A percentile compares a stretch with the other conserved stretches of the same genome.
Conservation (phyloP, 2,888 invertebrate species). For the Hedya salicella region DNA sequence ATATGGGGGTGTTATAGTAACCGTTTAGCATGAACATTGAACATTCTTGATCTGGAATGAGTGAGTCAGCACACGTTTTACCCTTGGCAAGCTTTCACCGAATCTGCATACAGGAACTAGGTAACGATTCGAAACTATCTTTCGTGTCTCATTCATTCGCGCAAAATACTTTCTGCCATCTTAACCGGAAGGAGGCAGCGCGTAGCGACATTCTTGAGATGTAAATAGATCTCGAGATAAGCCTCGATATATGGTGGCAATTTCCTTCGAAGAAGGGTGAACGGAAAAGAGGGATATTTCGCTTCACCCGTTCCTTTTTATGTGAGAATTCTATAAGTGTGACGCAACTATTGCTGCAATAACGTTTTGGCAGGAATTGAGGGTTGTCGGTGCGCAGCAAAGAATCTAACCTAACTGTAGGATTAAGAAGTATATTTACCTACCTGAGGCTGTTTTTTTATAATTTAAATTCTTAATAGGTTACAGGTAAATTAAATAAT, state of each 20-base stretch:
- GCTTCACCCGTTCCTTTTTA: slow-evolving; percentile 66
- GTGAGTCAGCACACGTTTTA: slow-evolving; percentile 20
- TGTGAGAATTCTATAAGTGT: slow-evolving; percentile 49
- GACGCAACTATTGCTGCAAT: slow-evolving; percentile 40
- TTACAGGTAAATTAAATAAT: no score
- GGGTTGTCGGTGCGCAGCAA: neutral
- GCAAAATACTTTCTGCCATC: slow-evolving; percentile 49
- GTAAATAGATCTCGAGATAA: slow-evolving; percentile 79
- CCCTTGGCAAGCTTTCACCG: slow-evolving; percentile 19
- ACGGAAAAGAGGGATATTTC: slow-evolving; percentile 67
- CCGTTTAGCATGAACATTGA: neutral
- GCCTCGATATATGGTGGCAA: slow-evolving; percentile 77
- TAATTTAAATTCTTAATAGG: no score
- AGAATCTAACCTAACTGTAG: neutral
- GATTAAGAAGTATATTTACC: neutral
- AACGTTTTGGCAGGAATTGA: slow-evolving; percentile 29
- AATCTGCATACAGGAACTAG: slow-evolving; percentile 38
- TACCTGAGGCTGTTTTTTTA: no score
- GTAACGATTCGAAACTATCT: slow-evolving; percentile 39
- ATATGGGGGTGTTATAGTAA: no score
- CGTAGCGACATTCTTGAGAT: slow-evolving; percentile 63
- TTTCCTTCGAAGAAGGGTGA: slow-evolving; percentile 73
- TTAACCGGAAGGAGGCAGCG: slow-evolving; percentile 56
- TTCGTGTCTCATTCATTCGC: slow-evolving; percentile 46
- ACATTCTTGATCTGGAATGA: neutral